Base-by-base conservation (phyloP, 2,888 invertebrate genomes). In the Tetragonula carbonaria region DNA sequence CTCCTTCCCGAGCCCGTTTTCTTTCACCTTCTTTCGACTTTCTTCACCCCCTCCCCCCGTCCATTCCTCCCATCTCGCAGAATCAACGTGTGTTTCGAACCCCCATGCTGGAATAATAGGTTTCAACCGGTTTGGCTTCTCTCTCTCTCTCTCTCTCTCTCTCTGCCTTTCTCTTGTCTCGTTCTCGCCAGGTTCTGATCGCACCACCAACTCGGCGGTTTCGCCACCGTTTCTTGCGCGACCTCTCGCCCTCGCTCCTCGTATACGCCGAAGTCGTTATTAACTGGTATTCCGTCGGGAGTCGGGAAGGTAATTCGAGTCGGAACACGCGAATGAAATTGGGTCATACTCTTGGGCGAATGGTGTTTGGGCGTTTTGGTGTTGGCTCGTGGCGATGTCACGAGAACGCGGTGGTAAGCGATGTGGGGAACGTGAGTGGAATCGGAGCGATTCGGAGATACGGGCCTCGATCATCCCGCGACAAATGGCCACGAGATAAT, bases 301-400 rank as follows among this genome's bases (percentile, higher is more conserved):
- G 82, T 78, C 77, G 75, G 45, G 81, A 28, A 73, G 88, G 85
- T 88, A 89, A 89, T 89, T 88, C 82, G 88, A 88, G 85, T 85
- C 81, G 80, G 89, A 89, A 84, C 89, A 89, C 86, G 89, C 89
- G 88, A 89, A 85, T 78, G 82, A 88, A 89, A 89, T 89, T 89
- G 87, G 85, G 84, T 87, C 85, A 88, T 83, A 88, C 81, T 74
- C 77, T 45, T 11, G 45, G 63, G 76, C 57, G 70, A 18, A 55
- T 45, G 62, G 68, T 65, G 74, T 38, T 71, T 51, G 62, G 23
- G 3, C 57, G 71, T 23, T 16, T 63, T 18, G 6, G 67, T 23
- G 57, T 50, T 45, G 38, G 13, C 4, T 23, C 5, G 28, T n/a
- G n/a, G 51, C 67, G 28, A 68, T 66, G 80, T 33, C 76, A 63